Evolutionary conservation across 2,113 vertebrate genomes (phyloP), one percentile per base, ranked within the genome.

Genomic region (Onychostoma macrolepis): DNA sequence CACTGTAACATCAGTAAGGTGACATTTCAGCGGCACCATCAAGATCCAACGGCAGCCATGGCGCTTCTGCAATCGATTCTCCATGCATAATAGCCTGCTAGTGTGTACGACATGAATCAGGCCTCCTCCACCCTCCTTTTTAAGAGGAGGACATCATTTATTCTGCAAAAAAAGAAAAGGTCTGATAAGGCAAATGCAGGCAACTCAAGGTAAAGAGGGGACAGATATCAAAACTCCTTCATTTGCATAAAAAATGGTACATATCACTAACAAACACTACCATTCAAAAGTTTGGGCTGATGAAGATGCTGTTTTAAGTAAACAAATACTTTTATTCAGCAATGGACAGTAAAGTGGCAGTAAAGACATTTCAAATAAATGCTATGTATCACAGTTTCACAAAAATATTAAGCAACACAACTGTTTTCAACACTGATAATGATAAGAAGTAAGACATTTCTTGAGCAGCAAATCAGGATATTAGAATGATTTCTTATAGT

Each of bases 1-100:
- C 17, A 85, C 94, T 93, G 92, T 90, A 91, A 94, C 95, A 95
- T 96, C 95, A 95, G 94, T 94, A 91, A 95, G 93, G 93, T 96
- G 96, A 96, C 96, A 96, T 96, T 96, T 96, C 71, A 17, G 95
- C 84, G 92, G 93, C 90, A 85, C 94, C 92, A 93, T 96, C 94
- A 90, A 94, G 89, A 94, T 93, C 94, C 96, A 96, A 93, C 94
- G 89, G 92, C 86, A 93, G 93, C 95, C 91, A 91, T 91, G 92
- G 92, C 89, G 91, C 94, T 92, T 91, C 50, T 74, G 93, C 94
- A 96, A 97, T 96, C 91, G 89, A 96, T 97, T 97, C 90, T 96
- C 95, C 94, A 93, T 93, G 95, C 94, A 90, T 94, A 93, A 92
- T 93, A 92, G 92, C 89, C 93, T 85, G 82, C 91, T 92, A 92